A percentile compares a stretch with the other conserved stretches of the same genome.
Evolutionary conservation across 2,888 invertebrate species (phyloP).

Genomic region (Uloborus plumipes): DNA sequence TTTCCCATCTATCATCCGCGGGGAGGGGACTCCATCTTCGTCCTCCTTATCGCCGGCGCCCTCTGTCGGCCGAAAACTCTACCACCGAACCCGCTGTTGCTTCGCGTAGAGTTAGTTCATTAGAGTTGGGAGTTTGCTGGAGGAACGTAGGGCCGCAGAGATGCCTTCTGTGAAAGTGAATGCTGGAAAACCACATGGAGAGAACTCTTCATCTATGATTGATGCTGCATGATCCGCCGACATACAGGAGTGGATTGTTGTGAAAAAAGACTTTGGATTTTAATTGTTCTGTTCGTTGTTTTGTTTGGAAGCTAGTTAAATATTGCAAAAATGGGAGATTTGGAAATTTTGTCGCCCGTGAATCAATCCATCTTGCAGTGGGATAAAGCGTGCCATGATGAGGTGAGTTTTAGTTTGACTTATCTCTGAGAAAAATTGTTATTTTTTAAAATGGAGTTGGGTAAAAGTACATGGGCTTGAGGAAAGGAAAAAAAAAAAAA

Average conservation of each 20-base stretch:
- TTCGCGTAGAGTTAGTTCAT: slow-evolving; percentile 25
- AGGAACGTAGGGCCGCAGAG: too few species aligned
- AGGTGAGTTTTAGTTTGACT: slow-evolving; percentile 22
- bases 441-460: not conserved
- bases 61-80: slow-evolving; percentile 36
- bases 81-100: slow-evolving; percentile 39
- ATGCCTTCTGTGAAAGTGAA: not conserved
- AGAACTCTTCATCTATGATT: not conserved
- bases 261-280: too few species aligned
- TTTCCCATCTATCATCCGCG: not conserved
- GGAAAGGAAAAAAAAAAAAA: too few species aligned
- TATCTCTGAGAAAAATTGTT: not conserved
- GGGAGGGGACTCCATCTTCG: not conserved
- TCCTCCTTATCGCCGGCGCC: slow-evolving; percentile 27
- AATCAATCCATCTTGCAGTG: slow-evolving; percentile 49
- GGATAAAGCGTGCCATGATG: slow-evolving; percentile 58
- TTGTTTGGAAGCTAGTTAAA: not conserved
- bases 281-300: not conserved
- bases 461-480: not conserved
- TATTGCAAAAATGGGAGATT: slow-evolving; percentile 34
- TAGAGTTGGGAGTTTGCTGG: slow-evolving; percentile 20
- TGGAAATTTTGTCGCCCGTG: slow-evolving; percentile 58
- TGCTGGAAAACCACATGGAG: slow-evolving; percentile 35
- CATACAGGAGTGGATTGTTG: too few species aligned
- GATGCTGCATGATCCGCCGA: too few species aligned